A percentile compares a stretch with the other conserved stretches of the same genome.
Conservation (phyloP, 2,888 invertebrate genomes). For the Folsomia manolachei region DNA sequence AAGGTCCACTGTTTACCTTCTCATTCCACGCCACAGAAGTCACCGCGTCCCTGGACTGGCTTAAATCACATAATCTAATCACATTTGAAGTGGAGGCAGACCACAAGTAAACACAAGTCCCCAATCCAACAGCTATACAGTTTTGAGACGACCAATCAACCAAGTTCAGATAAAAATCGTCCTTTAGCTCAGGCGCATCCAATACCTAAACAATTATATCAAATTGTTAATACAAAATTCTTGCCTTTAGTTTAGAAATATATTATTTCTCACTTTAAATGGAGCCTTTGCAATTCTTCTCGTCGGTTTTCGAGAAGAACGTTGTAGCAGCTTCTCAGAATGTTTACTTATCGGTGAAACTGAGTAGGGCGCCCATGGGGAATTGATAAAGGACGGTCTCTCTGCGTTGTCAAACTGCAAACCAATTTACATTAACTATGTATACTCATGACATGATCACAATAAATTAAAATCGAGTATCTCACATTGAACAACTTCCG, state of each 20-base stretch:
- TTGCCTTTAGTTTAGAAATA: not conserved
- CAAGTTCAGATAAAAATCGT: constrained; percentile 36
- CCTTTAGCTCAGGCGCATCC: constrained; percentile 30
- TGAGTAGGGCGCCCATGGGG: constrained; percentile 81
- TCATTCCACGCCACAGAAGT: constrained; percentile 99
- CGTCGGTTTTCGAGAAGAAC: constrained; percentile 87
- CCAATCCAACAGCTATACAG: constrained; percentile 57
- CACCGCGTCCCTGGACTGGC: constrained; percentile 87
- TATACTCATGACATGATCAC: not conserved
- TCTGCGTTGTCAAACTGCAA: constrained; percentile 63
- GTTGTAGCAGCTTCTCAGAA: constrained; percentile 87
- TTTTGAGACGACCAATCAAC: constrained; percentile 31
- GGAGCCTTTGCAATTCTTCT: constrained; percentile 97
- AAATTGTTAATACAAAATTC: not conserved
- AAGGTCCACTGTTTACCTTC: constrained; percentile 60
- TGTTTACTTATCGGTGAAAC: constrained; percentile 91
- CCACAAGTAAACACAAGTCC: constrained; percentile 92
- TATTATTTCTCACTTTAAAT: constrained; percentile 68
- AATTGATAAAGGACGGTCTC: constrained; percentile 56
- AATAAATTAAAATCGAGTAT: not conserved
- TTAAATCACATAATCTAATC: constrained; percentile 89
- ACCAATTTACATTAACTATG: not conserved
- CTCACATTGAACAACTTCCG: constrained; percentile 60
- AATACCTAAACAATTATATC: constrained; percentile 23
- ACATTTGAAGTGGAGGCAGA: constrained; percentile 98